A percentile compares a stretch with the other conserved stretches of the same genome.
Evolutionary conservation across 2,888 invertebrate species (phyloP).

Genomic region (Ferdinandea cuprea): DNA sequence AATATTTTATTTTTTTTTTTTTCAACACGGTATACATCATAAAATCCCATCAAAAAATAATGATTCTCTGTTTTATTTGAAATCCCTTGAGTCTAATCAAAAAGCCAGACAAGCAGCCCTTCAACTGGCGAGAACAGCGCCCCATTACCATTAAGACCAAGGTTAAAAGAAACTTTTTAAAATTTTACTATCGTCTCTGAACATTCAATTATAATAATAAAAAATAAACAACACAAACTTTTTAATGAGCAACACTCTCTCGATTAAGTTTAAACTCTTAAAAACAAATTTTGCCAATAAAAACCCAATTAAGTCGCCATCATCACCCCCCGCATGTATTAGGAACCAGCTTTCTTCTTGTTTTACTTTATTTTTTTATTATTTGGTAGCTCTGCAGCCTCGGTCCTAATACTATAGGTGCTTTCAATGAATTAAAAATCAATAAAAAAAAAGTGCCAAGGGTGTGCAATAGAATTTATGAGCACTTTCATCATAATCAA

Average conservation of each 20-base stretch:
- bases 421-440: constrained; percentile 40
- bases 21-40: neutral
- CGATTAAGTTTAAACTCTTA: constrained; percentile 29
- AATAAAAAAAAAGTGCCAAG: constrained; percentile 26
- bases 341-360: neutral
- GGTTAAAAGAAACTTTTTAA: neutral
- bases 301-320: constrained; percentile 43
- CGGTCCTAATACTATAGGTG: constrained; percentile 25
- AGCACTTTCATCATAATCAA: constrained; percentile 30
- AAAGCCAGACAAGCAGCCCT: neutral
- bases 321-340: neutral
- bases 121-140: neutral
- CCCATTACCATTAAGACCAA: constrained; percentile 25
- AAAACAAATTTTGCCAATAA: constrained; percentile 45
- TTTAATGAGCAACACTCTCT: constrained; percentile 46
- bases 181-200: constrained; percentile 20
- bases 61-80: neutral
- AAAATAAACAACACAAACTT: neutral
- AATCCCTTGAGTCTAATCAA: constrained; percentile 1
- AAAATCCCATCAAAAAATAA: constrained; percentile 12
- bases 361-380: constrained; percentile 1
- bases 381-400: too few species aligned
- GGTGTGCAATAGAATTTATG: constrained; percentile 10
- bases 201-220: constrained; percentile 6
- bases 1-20: neutral